Evolutionary conservation across 2,888 invertebrate species (phyloP), one percentile per base, ranked within the genome.

Genomic region (Ochropleura plecta): DNA sequence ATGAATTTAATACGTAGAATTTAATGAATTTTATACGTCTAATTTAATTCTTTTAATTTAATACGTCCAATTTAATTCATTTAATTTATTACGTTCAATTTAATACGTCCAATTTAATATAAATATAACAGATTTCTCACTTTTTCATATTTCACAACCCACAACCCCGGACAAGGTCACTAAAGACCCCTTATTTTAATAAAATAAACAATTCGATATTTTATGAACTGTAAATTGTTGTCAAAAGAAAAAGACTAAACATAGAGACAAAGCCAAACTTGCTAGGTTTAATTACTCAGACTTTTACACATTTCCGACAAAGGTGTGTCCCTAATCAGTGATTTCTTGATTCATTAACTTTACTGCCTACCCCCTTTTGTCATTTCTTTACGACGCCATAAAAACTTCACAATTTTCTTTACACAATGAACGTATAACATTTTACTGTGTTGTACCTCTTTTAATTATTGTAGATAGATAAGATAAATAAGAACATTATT

Each of bases 321-420:
- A 68, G 59, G n/a, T n/a, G 16, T 9, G 30, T 60, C 9, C 30
- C 14, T 70, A 73, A 73, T 82, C 76, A 76, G 18, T 53, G 14
- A 42, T 40, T 62, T 73, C 68, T 76, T 79, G 83, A 82, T 82
- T 82, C 79, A 84, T 84, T 83, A 85, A 79, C 60, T 79, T 82
- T 69, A 85, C 75, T 85, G 73, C 73, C 57, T 5, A 64, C n/a
- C 63, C 68, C 55, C 73, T 75, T 78, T 85, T 79, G 73, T 76
- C 62, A 78, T 72, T 76, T 73, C 73, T 78, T 84, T 74, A 82
- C 72, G 66, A 18, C 40, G 73, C 10, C 20, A 78, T 84, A 79
- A 85, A 84, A 82, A 68, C 85, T 78, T 79, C 44, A 70, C 60
- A 84, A 82, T 79, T 85, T 69, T 65, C 60, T 68, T 16, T 20